phyloP scores from a whole-genome alignment of 1,140 invertebrate species.

The Oryzaephilus surinamensis region DNA sequence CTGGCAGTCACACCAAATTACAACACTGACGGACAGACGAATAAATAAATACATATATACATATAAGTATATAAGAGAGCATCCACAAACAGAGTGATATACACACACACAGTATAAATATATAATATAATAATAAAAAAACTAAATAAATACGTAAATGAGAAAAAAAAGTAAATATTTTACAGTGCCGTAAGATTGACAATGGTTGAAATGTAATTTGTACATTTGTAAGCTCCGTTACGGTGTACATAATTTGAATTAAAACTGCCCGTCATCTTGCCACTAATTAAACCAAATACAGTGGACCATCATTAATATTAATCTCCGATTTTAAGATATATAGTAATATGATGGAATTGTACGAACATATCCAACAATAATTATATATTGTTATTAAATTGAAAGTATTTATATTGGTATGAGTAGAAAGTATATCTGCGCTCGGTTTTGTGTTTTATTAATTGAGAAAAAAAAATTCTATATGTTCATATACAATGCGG shows the following conservation, averaged over 20 bases:
- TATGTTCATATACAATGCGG: too few species aligned
- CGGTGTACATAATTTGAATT: conserved; percentile 19
- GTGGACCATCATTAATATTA: conserved; percentile 9
- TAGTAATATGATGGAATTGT: too few species aligned
- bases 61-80: background rate
- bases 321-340: too few species aligned
- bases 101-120: conserved; percentile 1
- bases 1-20: conserved; percentile 19
- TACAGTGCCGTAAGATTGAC: conserved; percentile 10
- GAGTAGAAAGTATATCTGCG: conserved; percentile 14
- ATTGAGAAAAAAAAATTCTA: too few species aligned
- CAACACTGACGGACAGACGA: conserved; percentile 15
- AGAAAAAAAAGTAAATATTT: conserved; percentile 14
- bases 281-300: conserved; percentile 22
- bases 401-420: conserved; percentile 2
- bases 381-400: conserved; percentile 13
- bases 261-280: conserved; percentile 21
- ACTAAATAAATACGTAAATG: conserved; percentile 8
- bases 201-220: conserved; percentile 23
- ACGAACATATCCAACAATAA: too few species aligned
- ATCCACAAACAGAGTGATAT: too few species aligned
- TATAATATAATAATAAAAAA: conserved; percentile 8
- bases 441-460: too few species aligned
- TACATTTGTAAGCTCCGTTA: conserved; percentile 17
- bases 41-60: conserved; percentile 14